Percentiles rank a stretch among this genome's conserved stretches.
Evolutionary conservation across 2,888 invertebrate genomes (phyloP).

Genomic region (Pycnomerus fuliginosus): DNA sequence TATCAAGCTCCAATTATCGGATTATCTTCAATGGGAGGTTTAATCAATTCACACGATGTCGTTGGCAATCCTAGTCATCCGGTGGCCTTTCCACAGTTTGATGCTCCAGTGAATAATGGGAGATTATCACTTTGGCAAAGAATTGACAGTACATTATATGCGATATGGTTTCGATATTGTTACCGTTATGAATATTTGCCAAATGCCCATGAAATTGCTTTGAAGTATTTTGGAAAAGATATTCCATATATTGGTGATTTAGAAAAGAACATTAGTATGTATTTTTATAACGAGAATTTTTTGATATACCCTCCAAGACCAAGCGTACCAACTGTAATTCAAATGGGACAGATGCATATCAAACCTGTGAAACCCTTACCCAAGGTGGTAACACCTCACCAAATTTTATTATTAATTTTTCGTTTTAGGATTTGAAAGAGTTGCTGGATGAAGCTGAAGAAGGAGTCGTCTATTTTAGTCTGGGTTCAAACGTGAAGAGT

Average conservation of each 20-base stretch:
- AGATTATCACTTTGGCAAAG: slow-evolving; percentile 15
- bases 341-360: slow-evolving; percentile 11
- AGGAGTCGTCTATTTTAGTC: slow-evolving; percentile 50
- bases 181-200: slow-evolving; percentile 6
- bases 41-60: slow-evolving; percentile 27
- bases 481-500: slow-evolving; percentile 51
- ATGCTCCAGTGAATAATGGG: slow-evolving; percentile 11
- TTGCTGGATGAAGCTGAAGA: slow-evolving; percentile 45
- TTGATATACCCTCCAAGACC: slow-evolving; percentile 4
- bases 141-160: slow-evolving; percentile 3
- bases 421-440: slow-evolving; percentile 43
- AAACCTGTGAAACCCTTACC: slow-evolving; percentile 20
- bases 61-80: slow-evolving; percentile 39
- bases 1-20: slow-evolving; percentile 23
- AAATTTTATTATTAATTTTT: not conserved
- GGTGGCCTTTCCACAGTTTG: slow-evolving; percentile 31
- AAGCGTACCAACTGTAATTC: slow-evolving; percentile 4
- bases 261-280: slow-evolving; percentile 9
- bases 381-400: not conserved
- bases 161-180: slow-evolving; percentile 1
- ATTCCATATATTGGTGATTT: slow-evolving; percentile 5
- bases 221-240: slow-evolving; percentile 3
- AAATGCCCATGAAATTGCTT: slow-evolving; percentile 1
- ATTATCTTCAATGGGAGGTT: slow-evolving; percentile 30
- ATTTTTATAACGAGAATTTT: slow-evolving; percentile 5